These are phyloP conservation scores for Yoshiicerus persimilis DNA, from an alignment of 1,140 invertebrate species.

Conservation along the genomic window DNA sequence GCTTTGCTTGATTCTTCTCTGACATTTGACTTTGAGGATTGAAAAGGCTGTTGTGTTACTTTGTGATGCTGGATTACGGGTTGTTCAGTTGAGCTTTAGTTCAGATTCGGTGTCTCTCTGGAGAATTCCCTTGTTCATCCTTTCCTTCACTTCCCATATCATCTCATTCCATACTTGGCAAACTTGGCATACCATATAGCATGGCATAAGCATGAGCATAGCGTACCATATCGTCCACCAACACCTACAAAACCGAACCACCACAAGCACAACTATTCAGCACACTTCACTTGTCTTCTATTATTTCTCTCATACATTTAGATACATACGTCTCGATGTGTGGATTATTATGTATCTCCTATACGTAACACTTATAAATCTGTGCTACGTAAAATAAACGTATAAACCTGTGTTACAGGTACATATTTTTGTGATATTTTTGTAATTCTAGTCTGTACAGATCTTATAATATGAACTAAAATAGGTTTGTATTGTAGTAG, in stretches of 20 bases:
- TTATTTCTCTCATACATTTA: not conserved
- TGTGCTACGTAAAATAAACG: not conserved
- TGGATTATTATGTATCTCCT: not conserved
- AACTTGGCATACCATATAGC: not conserved
- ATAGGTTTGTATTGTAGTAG: not conserved
- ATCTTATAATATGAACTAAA: too few species aligned
- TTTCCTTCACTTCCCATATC: not conserved
- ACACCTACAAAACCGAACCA: not conserved
- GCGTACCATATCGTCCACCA: slow-evolving; percentile 7
- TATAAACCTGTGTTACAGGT: not conserved
- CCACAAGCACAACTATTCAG: not conserved
- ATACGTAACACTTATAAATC: not conserved
- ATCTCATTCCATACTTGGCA: not conserved
- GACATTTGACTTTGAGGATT: not conserved
- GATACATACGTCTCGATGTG: too few species aligned
- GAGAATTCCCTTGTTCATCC: not conserved
- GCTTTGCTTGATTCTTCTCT: not conserved
- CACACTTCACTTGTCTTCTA: not conserved
- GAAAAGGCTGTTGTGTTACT: not conserved
- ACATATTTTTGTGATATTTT: not conserved
- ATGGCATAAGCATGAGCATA: not conserved
- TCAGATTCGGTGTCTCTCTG: not conserved
- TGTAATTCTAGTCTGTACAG: too few species aligned
- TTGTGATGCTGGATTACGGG: not conserved
- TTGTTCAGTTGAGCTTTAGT: not conserved